These are phyloP conservation scores for Holcopasites calliopsidis DNA, from an alignment of 1,140 invertebrate genomes.

Conservation along the genomic window DNA sequence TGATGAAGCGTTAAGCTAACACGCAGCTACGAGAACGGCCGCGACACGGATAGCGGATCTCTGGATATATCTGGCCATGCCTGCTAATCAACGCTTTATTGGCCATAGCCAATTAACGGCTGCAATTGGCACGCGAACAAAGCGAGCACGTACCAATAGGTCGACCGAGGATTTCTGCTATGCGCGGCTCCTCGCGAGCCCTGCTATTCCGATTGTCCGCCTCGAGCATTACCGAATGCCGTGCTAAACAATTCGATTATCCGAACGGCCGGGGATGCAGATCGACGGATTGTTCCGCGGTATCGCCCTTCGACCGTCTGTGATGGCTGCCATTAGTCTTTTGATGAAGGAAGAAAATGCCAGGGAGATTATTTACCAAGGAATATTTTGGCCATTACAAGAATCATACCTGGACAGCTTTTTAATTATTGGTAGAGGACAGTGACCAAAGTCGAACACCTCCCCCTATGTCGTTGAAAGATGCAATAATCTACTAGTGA, in stretches of 20 bases:
- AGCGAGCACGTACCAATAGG: constrained; percentile 65
- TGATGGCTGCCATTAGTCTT: constrained; percentile 26
- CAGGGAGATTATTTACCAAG: background rate
- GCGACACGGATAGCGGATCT: constrained; percentile 54
- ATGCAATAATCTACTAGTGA: too few relatives aligned
- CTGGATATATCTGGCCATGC: constrained; percentile 58
- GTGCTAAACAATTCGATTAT: constrained; percentile 68
- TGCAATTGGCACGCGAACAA: constrained; percentile 73
- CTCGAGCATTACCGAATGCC: constrained; percentile 57
- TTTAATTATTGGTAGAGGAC: too few relatives aligned
- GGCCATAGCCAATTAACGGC: constrained; percentile 75
- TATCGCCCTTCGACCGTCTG: background rate
- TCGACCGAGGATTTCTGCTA: constrained; percentile 59
- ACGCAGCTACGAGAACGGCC: constrained; percentile 36
- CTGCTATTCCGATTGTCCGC: constrained; percentile 22
- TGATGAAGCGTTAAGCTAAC: constrained; percentile 54
- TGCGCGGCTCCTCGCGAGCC: constrained; percentile 30
- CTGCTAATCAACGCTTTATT: constrained; percentile 76
- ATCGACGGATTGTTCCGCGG: constrained; percentile 47
- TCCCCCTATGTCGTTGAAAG: too few relatives aligned
- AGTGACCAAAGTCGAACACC: too few relatives aligned
- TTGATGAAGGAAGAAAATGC: background rate
- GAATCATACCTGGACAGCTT: too few relatives aligned
- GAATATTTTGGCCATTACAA: too few relatives aligned
- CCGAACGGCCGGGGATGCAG: constrained; percentile 39